Evolutionary conservation across 2,888 invertebrate genomes (phyloP), one percentile per base, ranked within the genome.

Genomic region (Rambutsinella grinnellia): DNA sequence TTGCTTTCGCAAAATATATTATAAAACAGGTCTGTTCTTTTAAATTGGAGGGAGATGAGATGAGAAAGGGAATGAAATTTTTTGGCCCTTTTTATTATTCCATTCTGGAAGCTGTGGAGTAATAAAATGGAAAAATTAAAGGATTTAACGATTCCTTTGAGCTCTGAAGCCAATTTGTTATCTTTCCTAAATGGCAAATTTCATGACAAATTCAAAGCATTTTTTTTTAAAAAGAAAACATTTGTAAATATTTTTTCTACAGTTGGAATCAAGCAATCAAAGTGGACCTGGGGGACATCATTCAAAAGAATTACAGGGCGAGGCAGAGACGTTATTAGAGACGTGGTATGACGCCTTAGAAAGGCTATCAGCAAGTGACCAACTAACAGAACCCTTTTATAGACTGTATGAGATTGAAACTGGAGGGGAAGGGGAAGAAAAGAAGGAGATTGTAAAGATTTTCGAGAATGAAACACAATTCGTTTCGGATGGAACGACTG

Each of bases 401-500:
- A 72, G 80, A 21, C 21, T 79, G 23, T 80, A 80, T 61, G 71
- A 79, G 54, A 60, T 80, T 67, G 51, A 75, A 67, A 27, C 62
- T 56, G 36, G 49, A 27, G 46, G 23, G 53, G 56, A 62, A 70
- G 65, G 44, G 53, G 62, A 28, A 58, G n/a, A 58, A 26, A 53
- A 23, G 21, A 19, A 24, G 2, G 66, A 66, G 47, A 44, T 74
- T 28, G 75, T 78, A 24, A 78, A 79, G 56, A 74, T 80, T 26
- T 79, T 77, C 46, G 80, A 80, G 63, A 76, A 71, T 57, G 80
- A 80, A 27, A 54, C 54, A 10, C 75, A 76, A 51, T 79, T 80
- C 75, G 80, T 80, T 6, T 62, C 70, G 27, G 80, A 79, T 79
- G 80, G 80, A 47, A 80, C 80, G 15, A 80, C 80, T 17, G 80